Percentiles rank a stretch among this genome's conserved stretches.
phyloP scores from a whole-genome alignment of 2,888 invertebrate genomes.

The Odontocolon sp. region DNA sequence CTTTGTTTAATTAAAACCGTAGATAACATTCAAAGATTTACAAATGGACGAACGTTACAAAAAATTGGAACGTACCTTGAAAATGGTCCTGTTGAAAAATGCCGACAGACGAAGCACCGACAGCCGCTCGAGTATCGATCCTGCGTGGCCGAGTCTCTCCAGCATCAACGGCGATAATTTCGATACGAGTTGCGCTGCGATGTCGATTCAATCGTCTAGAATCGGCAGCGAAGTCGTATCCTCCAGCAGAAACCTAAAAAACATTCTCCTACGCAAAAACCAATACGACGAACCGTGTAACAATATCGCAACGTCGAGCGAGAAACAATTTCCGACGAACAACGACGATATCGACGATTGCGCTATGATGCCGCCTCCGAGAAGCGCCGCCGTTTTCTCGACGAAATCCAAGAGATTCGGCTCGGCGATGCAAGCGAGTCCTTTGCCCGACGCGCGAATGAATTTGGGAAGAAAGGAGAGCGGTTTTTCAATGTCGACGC shows the following conservation, averaged over 20 bases:
- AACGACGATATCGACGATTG: slow-evolving; percentile 48
- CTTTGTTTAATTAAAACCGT: neutral
- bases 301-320: slow-evolving; percentile 67
- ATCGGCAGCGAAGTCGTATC: slow-evolving; percentile 71
- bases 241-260: slow-evolving; percentile 71
- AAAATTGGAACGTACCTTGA: slow-evolving; percentile 66
- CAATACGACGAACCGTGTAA: neutral
- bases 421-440: neutral
- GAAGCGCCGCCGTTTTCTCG: slow-evolving; percentile 11
- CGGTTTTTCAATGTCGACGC: slow-evolving; percentile 17
- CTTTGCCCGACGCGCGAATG: neutral
- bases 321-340: slow-evolving; percentile 59
- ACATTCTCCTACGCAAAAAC: slow-evolving; percentile 53
- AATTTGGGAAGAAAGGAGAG: neutral
- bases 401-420: neutral
- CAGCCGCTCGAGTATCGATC: neutral
- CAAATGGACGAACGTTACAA: slow-evolving; percentile 70
- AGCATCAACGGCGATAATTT: slow-evolving; percentile 66
- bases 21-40: slow-evolving; percentile 68
- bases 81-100: slow-evolving; percentile 60
- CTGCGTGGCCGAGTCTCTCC: slow-evolving; percentile 66
- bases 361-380: slow-evolving; percentile 71
- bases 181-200: slow-evolving; percentile 58
- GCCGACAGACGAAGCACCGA: slow-evolving; percentile 24
- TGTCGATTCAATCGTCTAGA: slow-evolving; percentile 56